Percentiles rank a stretch among this genome's conserved stretches.
Evolutionary conservation across 1,140 invertebrate species (phyloP).

Genomic region (Micrasema longulum): DNA sequence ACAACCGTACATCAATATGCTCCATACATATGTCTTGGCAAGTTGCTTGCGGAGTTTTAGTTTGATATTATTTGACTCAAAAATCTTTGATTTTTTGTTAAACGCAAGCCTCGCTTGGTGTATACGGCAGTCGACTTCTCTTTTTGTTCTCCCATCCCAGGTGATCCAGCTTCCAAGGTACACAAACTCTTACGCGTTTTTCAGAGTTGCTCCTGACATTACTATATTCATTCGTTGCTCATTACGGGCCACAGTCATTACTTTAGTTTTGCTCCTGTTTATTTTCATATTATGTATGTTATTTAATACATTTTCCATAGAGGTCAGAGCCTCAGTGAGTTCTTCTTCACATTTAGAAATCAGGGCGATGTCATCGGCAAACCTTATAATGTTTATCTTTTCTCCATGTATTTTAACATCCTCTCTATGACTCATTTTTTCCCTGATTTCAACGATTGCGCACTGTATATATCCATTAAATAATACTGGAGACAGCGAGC

Average conservation of each 20-base stretch:
- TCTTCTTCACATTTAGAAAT: background rate
- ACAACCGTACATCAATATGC: no score
- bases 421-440: background rate
- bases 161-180: background rate
- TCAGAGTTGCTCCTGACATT: background rate
- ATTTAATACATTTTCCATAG: background rate
- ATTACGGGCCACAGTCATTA: background rate
- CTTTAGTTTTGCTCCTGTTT: background rate
- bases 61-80: background rate
- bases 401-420: background rate
- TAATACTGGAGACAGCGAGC: background rate
- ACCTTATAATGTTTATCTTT: background rate
- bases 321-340: background rate
- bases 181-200: background rate
- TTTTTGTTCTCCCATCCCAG: background rate
- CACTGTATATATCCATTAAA: conserved; percentile 1
- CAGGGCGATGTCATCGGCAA: background rate
- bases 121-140: background rate
- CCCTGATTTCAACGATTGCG: background rate
- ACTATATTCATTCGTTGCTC: background rate
- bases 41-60: background rate
- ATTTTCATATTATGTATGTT: background rate
- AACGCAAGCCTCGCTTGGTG: background rate
- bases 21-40: no score
- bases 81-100: background rate